phyloP scores from a whole-genome alignment of 2,113 vertebrate species.

The Scytalopus superciliaris region DNA sequence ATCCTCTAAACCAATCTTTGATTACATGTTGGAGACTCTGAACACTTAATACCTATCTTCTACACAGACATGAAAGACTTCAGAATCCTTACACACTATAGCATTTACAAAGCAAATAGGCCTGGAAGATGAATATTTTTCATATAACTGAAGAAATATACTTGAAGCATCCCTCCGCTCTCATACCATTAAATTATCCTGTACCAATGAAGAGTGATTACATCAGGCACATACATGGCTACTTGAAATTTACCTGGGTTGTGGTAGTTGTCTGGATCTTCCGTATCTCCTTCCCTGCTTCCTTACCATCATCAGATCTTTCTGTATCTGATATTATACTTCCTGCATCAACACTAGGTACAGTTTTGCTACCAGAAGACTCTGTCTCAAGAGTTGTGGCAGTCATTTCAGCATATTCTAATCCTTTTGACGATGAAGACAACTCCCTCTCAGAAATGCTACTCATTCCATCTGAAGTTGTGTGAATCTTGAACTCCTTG shows the following conservation, averaged over 20 bases:
- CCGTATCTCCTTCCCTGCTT: conserved; percentile 89
- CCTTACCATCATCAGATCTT: conserved; percentile 95
- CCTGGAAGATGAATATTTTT: neutral
- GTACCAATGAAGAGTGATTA: neutral
- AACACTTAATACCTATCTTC: neutral
- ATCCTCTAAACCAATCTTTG: neutral
- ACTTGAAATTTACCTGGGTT: conserved; percentile 84
- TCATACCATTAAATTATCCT: neutral
- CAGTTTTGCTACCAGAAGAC: conserved; percentile 69
- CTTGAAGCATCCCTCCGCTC: neutral
- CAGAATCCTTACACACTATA: accelerated
- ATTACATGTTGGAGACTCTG: neutral
- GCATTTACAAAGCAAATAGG: neutral
- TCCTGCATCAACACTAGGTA: conserved; percentile 76
- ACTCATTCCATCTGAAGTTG: conserved; percentile 79
- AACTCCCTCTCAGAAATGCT: conserved; percentile 75
- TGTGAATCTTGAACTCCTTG: conserved; percentile 87
- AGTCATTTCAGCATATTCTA: conserved; percentile 77
- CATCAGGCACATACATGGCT: neutral
- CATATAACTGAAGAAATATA: neutral
- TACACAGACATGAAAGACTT: neutral
- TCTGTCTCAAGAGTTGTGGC: conserved; percentile 73
- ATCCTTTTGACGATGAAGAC: conserved; percentile 70
- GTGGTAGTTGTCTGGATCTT: conserved; percentile 98
- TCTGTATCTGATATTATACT: conserved; percentile 89